A percentile compares a stretch with the other conserved stretches of the same genome.
Evolutionary conservation across 2,113 vertebrate species (phyloP).

Genomic region (Indicator maculatus): DNA sequence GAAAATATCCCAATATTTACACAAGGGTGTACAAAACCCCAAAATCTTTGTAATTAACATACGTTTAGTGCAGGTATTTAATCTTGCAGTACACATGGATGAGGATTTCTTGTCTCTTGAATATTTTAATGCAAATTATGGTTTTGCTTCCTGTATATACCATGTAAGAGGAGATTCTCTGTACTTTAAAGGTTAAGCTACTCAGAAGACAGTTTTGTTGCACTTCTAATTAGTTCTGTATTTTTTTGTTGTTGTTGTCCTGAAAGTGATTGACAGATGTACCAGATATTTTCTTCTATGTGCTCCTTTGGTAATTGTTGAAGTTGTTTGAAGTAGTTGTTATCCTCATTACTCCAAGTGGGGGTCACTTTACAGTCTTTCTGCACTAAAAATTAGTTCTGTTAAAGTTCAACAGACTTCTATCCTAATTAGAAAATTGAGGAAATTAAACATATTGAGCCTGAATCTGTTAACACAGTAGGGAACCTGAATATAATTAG

Average conservation of each 20-base stretch:
- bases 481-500: neutral
- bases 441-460: neutral
- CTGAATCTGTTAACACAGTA: neutral
- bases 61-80: neutral
- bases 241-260: neutral
- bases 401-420: neutral
- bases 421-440: neutral
- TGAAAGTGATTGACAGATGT: neutral
- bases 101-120: neutral
- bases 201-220: neutral
- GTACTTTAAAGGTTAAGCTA: neutral
- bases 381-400: neutral
- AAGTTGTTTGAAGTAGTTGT: neutral
- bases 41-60: neutral
- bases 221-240: neutral
- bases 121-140: neutral
- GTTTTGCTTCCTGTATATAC: neutral
- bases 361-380: neutral
- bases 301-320: neutral
- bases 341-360: neutral
- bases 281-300: neutral
- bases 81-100: fast-evolving
- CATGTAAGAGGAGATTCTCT: neutral
- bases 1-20: neutral
- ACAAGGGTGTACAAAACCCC: neutral